Percentiles rank a stretch among this genome's conserved stretches.
Conservation (phyloP, 2,113 vertebrate genomes). For the Zosterops lateralis region DNA sequence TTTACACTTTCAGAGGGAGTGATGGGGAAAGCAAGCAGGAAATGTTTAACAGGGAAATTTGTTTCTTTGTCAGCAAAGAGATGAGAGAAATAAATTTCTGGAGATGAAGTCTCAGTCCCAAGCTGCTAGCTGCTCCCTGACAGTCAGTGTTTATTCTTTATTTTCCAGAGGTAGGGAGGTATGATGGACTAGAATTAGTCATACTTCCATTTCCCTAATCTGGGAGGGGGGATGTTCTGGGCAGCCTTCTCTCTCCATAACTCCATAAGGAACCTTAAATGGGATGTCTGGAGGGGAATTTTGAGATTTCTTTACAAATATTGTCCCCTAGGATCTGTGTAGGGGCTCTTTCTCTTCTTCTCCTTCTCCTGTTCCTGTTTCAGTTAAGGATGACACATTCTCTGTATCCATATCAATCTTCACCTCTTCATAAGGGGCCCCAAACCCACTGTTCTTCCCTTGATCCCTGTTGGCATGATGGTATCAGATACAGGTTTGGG, state of each 20-base stretch:
- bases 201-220: background rate
- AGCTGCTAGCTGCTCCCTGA: background rate
- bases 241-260: background rate
- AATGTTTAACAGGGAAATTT: background rate
- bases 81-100: background rate
- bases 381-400: background rate
- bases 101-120: background rate
- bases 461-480: background rate
- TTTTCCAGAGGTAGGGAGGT: background rate
- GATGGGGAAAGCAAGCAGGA: background rate
- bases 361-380: background rate
- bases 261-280: background rate
- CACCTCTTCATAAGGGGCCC: background rate
- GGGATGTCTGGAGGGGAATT: background rate
- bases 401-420: background rate
- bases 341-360: background rate
- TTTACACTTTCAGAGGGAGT: background rate
- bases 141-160: background rate
- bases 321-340: background rate
- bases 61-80: background rate
- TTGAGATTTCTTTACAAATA: background rate
- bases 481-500: background rate
- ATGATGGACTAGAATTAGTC: background rate
- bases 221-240: background rate
- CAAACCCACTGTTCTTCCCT: background rate